Evolutionary conservation across 2,113 vertebrate genomes (phyloP).

Genomic region (Eptatretus burgeri): DNA sequence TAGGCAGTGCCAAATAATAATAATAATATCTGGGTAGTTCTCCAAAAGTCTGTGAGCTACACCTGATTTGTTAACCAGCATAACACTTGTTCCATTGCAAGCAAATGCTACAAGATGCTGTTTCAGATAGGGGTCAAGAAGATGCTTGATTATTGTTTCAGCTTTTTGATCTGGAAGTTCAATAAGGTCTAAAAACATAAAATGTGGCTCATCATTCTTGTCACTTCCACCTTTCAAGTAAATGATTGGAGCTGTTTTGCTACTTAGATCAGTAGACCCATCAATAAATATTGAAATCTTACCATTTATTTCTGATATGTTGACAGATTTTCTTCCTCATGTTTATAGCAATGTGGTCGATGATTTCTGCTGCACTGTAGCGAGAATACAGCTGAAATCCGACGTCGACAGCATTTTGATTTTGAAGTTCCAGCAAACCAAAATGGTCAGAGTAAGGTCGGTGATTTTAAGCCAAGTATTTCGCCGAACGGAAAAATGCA

Average conservation of each 20-base stretch:
- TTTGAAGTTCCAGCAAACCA: slow-evolving; percentile 4
- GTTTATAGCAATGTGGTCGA: too few relatives aligned
- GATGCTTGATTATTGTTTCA: background rate
- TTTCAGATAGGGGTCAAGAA: slow-evolving; percentile 2
- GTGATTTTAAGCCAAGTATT: background rate
- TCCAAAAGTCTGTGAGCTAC: background rate
- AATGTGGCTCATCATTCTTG: slow-evolving; percentile 1
- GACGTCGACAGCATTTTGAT: background rate
- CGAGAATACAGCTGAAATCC: slow-evolving; percentile 3
- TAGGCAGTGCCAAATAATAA: slow-evolving; percentile 4
- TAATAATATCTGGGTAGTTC: slow-evolving; percentile 1
- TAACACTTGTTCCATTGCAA: background rate
- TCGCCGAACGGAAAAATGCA: background rate
- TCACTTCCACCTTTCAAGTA: slow-evolving; percentile 4
- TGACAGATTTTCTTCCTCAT: too few relatives aligned
- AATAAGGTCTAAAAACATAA: slow-evolving; percentile 7
- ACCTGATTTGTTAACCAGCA: background rate
- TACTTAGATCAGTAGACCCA: too few relatives aligned
- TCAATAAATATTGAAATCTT: too few relatives aligned
- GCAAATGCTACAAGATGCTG: background rate
- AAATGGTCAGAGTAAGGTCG: background rate
- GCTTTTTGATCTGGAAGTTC: slow-evolving; percentile 5
- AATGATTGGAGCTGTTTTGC: slow-evolving; percentile 2
- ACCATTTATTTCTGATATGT: too few relatives aligned
- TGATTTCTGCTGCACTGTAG: too few relatives aligned